Conservation (phyloP, 2,113 vertebrate genomes). For the Pardalotus punctatus region DNA sequence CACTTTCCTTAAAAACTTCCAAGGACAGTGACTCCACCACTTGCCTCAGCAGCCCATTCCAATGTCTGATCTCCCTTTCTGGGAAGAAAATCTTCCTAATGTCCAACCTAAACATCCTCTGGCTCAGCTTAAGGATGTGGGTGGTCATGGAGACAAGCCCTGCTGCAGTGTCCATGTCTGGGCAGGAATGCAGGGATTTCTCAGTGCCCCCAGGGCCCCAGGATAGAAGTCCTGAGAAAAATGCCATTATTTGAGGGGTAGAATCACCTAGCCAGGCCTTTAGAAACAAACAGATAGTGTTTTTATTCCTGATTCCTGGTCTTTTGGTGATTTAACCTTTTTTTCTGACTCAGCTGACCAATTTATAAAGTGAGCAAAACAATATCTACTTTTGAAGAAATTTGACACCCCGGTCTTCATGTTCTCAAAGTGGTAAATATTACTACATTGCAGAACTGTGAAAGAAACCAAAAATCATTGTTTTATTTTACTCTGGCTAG, state of each 20-base stretch:
- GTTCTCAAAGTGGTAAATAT: neutral
- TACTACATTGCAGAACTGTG: neutral
- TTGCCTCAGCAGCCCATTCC: neutral
- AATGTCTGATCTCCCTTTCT: neutral
- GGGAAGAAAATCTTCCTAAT: neutral
- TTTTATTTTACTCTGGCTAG: neutral
- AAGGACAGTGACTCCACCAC: neutral
- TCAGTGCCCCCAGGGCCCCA: neutral
- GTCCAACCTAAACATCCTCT: neutral
- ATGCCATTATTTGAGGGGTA: neutral
- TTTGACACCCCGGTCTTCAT: neutral
- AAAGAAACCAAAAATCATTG: neutral
- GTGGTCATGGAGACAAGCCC: neutral
- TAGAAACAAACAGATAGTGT: neutral
- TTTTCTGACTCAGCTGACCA: neutral
- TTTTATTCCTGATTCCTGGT: neutral
- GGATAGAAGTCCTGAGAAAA: neutral
- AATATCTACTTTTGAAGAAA: neutral
- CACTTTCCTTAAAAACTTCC: neutral
- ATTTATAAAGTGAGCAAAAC: neutral
- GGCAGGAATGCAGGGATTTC: neutral
- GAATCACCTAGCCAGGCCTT: neutral
- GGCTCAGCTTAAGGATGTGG: neutral
- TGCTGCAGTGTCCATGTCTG: rapidly evolving
- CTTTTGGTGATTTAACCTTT: neutral